Evolutionary conservation across 2,113 vertebrate species (phyloP), one percentile per base, ranked within the genome.

Genomic region (Cyanistes caeruleus): DNA sequence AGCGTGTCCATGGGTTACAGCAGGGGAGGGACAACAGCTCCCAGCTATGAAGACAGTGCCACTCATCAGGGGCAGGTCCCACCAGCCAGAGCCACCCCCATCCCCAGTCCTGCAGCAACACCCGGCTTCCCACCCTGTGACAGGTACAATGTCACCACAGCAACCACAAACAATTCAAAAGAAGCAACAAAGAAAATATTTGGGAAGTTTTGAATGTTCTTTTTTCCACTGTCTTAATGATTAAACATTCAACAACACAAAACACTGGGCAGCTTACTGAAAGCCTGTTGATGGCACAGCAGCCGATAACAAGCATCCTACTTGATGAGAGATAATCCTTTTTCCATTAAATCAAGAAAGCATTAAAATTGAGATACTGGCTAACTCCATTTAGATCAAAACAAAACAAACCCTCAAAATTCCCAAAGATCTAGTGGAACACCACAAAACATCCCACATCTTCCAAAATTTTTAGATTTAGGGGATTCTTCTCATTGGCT

Each of bases 301-400:
- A 93, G 83, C 96, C 1, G 15, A 33, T 89, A 95, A 96, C 69
- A 6, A 90, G 86, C 86, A 92, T 53, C 88, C 83, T 90, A 92
- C 93, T 90, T 93, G 93, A 95, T 91, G 93, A 92, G 84, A 95
- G 95, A 95, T 95, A 96, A 97, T 95, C 94, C 94, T 93, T 96
- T 82, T 82, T 87, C 94, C 96, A 97, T 95, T 96, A 96, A 96
- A 95, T 95, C 91, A 96, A 96, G 94, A 92, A 92, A 95, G 93
- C 65, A 91, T 95, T 93, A 87, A 84, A 92, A 90, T 30, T 67
- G 76, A 93, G 84, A 92, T 28, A 90, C 73, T 43, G 60, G 55
- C 63, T 92, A 93, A 91, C 91, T 81, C 68, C 39, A 81, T 51
- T 52, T 67, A 87, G 55, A 93, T 86, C 19, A 67, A 86, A 94